phyloP scores from a whole-genome alignment of 2,113 vertebrate species.

The Rhadina sibilatrix region DNA sequence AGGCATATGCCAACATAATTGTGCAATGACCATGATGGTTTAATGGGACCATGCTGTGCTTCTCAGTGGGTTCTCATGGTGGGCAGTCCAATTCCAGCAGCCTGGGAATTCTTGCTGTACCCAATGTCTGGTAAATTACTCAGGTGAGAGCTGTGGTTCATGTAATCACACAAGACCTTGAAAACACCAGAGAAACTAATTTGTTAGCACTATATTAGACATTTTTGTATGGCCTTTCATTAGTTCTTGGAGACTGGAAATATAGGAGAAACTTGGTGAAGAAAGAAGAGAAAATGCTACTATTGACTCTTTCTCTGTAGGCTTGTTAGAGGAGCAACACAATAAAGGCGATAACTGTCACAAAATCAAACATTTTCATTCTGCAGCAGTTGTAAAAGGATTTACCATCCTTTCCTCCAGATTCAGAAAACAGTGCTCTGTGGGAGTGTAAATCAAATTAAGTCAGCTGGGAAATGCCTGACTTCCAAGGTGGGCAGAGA shows the following conservation, averaged over 20 bases:
- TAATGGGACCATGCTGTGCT: neutral
- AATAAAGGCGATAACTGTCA: neutral
- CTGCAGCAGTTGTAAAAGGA: neutral
- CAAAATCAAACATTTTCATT: neutral
- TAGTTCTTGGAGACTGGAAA: neutral
- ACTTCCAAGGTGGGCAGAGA: neutral
- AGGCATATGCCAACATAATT: neutral
- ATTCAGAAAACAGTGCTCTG: neutral
- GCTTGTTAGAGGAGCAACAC: neutral
- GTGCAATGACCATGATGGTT: neutral
- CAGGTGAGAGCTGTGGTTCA: neutral
- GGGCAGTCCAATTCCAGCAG: neutral
- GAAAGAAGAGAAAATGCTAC: neutral
- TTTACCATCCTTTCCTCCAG: neutral
- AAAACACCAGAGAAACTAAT: neutral
- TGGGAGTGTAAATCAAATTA: neutral
- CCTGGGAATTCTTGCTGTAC: neutral
- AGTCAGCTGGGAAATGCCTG: neutral
- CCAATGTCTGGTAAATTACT: neutral
- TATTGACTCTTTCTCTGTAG: neutral
- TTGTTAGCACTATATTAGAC: neutral
- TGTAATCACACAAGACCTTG: neutral
- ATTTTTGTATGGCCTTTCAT: neutral
- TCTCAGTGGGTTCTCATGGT: neutral
- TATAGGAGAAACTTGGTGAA: neutral